These are phyloP conservation scores for Amphimallon solstitiale DNA, from an alignment of 2,888 invertebrate genomes.

Conservation along the genomic window DNA sequence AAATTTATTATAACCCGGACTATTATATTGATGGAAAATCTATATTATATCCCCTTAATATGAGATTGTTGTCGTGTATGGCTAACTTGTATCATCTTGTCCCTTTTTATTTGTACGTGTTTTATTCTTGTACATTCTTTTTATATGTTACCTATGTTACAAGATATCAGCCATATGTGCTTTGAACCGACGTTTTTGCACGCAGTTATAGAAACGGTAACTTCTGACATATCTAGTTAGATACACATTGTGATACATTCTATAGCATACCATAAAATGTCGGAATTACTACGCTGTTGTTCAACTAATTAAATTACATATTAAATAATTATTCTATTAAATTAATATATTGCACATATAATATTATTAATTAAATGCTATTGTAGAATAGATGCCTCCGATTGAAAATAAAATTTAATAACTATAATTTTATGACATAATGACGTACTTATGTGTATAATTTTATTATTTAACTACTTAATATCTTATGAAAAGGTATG, in stretches of 20 bases:
- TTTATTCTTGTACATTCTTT: conserved; percentile 26
- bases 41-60: conserved; percentile 39
- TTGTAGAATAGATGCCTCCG: not conserved
- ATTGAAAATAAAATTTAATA: not conserved
- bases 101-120: conserved; percentile 34
- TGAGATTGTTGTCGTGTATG: conserved; percentile 38
- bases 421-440: no score
- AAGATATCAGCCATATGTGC: conserved; percentile 36
- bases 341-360: conserved; percentile 1
- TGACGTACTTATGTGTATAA: no score
- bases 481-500: no score
- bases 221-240: not conserved
- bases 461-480: no score
- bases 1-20: conserved; percentile 39
- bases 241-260: not conserved
- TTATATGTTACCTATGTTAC: conserved; percentile 31
- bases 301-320: conserved; percentile 23
- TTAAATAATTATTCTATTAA: conserved; percentile 28
- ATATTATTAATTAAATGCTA: conserved; percentile 16
- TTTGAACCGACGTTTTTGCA: conserved; percentile 26
- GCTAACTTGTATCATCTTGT: conserved; percentile 38
- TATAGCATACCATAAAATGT: conserved; percentile 9
- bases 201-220: not conserved
- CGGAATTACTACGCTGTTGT: conserved; percentile 15
- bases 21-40: conserved; percentile 41